Percentiles rank a stretch among this genome's conserved stretches.
Conservation (phyloP, 2,113 vertebrate species). For the Saimiri boliviensis region DNA sequence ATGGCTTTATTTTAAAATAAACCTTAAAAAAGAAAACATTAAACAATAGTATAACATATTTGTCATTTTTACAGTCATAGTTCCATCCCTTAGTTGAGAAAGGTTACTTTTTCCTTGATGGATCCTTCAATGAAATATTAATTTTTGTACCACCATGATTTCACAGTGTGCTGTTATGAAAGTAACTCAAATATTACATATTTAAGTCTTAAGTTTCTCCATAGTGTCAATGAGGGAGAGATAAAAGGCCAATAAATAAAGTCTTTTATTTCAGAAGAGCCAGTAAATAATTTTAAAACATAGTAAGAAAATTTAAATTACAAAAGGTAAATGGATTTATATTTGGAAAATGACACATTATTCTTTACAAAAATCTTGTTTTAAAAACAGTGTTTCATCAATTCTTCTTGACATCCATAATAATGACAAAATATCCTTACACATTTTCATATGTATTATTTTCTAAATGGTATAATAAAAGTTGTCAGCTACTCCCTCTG, state of each 20-base stretch:
- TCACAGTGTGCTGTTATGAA: neutral
- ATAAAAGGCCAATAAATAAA: neutral
- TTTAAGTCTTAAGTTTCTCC: slow-evolving; percentile 43
- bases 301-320: neutral
- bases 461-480: slow-evolving; percentile 80
- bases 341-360: slow-evolving; percentile 56
- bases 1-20: slow-evolving; percentile 35
- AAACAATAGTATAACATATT: slow-evolving; percentile 31
- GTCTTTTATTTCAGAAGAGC: neutral
- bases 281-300: slow-evolving; percentile 11
- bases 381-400: slow-evolving; percentile 68
- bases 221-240: neutral
- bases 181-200: slow-evolving; percentile 7
- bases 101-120: slow-evolving; percentile 35
- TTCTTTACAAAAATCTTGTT: slow-evolving; percentile 50
- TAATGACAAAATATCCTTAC: slow-evolving; percentile 59
- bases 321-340: slow-evolving; percentile 53
- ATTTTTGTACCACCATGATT: slow-evolving; percentile 9
- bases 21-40: slow-evolving; percentile 45
- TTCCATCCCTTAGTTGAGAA: slow-evolving; percentile 36
- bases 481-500: slow-evolving; percentile 58
- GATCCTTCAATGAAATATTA: slow-evolving; percentile 38
- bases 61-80: slow-evolving; percentile 45
- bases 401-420: slow-evolving; percentile 64
- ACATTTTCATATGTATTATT: slow-evolving; percentile 74